Evolutionary conservation across 2,113 vertebrate species (phyloP), one percentile per base, ranked within the genome.

Genomic region (Apistogramma diplotaenia): DNA sequence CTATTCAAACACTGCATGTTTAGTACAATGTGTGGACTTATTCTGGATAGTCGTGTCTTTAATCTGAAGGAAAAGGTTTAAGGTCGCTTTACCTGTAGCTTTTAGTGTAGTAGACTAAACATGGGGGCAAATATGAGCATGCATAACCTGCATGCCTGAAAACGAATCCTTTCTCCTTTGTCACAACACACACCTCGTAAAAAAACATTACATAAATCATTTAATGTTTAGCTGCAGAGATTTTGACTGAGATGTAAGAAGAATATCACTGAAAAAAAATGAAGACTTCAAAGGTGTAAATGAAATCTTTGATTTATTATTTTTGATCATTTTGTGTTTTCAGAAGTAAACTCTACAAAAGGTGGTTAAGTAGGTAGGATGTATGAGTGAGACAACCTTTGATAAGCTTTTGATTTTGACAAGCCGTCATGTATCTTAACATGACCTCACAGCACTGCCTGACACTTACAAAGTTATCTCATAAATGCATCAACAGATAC

Each of bases 351-450:
- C n/a, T 8, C 1, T 60, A 8, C 6, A 51, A 37, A 35, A 8
- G 40, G 27, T 10, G 37, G n/a, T 40, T n/a, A 33, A 35, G 19
- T 54, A 35, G 19, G 65, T 70, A 70, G 65, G 65, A 70, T 31
- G 21, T 61, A 61, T 51, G 40, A 53, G 18, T 23, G 43, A 59
- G 70, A 75, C 9, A 72, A 70, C 60, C 49, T 54, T 23, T 53
- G 76, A 73, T 27, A 72, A 60, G 46, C 56, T 60, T 65, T 74
- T 37, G 55, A 80, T 49, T 82, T 78, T 83, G 82, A 78, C 85
- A 40, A 87, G 67, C 27, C n/a, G 11, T 87, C 57, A 74, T 54
- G 62, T 29, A 67, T 72, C 21, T 71, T 18, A 79, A 74, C 73
- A 40, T 27, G 25, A 57, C 33, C 33, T 71, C 19, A 25, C 19